Evolutionary conservation across 1,140 invertebrate species (phyloP).

Genomic region (Atta colombica): DNA sequence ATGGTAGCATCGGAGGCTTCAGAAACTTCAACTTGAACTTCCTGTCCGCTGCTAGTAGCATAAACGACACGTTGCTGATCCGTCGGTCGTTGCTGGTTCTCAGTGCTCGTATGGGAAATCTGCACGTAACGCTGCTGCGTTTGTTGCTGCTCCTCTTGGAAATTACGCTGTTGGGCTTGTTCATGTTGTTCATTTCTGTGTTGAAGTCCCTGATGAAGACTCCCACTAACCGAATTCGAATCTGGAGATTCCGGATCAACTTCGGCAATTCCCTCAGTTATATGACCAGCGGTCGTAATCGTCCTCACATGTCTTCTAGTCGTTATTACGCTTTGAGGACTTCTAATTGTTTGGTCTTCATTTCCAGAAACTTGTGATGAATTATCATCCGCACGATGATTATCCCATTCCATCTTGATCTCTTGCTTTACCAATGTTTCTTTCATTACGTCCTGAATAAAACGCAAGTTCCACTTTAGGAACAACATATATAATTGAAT

Average conservation of each 20-base stretch:
- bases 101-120: constrained; percentile 76
- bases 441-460: constrained; percentile 83
- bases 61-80: constrained; percentile 82
- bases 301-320: constrained; percentile 88
- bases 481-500: not conserved
- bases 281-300: constrained; percentile 88
- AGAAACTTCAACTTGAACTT: constrained; percentile 76
- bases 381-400: constrained; percentile 73
- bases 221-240: constrained; percentile 70
- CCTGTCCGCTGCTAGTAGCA: constrained; percentile 76
- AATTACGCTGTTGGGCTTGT: constrained; percentile 63
- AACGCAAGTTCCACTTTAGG: not conserved
- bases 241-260: constrained; percentile 80
- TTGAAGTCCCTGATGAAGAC: constrained; percentile 78
- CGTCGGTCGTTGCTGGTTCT: constrained; percentile 74
- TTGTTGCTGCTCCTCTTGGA: constrained; percentile 70
- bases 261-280: constrained; percentile 86
- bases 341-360: constrained; percentile 66
- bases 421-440: constrained; percentile 83
- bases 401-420: constrained; percentile 84
- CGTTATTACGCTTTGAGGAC: constrained; percentile 86
- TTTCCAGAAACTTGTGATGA: constrained; percentile 74
- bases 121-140: constrained; percentile 78
- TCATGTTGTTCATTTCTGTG: constrained; percentile 70
- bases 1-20: constrained; percentile 74